Conservation (phyloP, 2,888 invertebrate species). For the Plemyria rubiginata region DNA sequence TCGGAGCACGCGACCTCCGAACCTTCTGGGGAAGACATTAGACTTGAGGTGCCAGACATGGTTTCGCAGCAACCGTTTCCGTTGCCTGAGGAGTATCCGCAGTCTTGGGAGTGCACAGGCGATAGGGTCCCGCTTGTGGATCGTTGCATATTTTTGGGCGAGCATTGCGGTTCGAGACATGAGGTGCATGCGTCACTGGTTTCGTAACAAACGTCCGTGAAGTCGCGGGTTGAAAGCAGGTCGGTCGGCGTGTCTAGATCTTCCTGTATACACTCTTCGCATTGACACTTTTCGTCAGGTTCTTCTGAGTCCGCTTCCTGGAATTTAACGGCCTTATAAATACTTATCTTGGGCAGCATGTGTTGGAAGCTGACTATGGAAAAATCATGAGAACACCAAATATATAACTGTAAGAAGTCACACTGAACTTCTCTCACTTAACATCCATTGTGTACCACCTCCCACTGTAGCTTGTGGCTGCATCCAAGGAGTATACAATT, state of each 20-base stretch:
- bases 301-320: conserved; percentile 80
- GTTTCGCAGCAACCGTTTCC: conserved; percentile 89
- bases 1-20: conserved; percentile 96
- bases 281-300: conserved; percentile 80
- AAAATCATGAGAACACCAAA: no score
- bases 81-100: conserved; percentile 94
- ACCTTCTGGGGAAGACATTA: conserved; percentile 94
- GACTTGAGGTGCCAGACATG: conserved; percentile 89
- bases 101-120: conserved; percentile 91
- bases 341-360: no score
- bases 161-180: conserved; percentile 79
- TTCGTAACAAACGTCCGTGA: conserved; percentile 59
- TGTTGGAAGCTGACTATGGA: no score
- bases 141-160: conserved; percentile 71
- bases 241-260: conserved; percentile 76
- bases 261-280: conserved; percentile 76
- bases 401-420: no score
- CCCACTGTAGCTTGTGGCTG: no score
- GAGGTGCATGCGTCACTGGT: conserved; percentile 62
- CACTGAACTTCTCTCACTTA: no score
- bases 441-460: no score
- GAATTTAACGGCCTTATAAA: conserved; percentile 9
- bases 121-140: conserved; percentile 85
- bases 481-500: no score
- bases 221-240: conserved; percentile 68